Base-by-base conservation (phyloP, 2,113 vertebrate genomes). In the Promerops cafer region DNA sequence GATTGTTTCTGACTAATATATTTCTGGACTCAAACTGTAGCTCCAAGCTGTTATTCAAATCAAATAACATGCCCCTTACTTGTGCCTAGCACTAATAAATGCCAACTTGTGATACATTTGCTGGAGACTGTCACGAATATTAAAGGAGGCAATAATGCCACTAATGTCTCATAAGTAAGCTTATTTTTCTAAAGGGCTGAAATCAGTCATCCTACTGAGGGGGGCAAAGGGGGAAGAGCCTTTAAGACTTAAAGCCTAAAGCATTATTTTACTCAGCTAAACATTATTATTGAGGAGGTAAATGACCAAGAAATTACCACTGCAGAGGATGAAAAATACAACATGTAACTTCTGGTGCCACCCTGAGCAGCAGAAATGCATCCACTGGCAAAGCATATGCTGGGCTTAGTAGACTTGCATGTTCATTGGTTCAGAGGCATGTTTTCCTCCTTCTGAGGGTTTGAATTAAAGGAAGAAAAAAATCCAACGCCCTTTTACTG, bases 1-100 rank as follows among this genome's bases (percentile, higher is more conserved):
- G 99, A 99, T 99, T 99, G 98, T 99, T 99, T 99, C 99, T 99
- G 99, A 99, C 99, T 99, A 99, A 99, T 99, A 99, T 99, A 99
- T 99, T 99, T 99, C 98, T 98, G 97, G 98, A 98, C 98, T 98
- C 98, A 98, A 98, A 98, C 98, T 98, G 98, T 99, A 99, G 98
- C 99, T 99, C 98, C 98, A 90, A 99, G 99, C 98, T 99, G 99
- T 99, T 99, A 99, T 99, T 99, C 99, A 99, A 99, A 99, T 99
- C 99, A 99, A 99, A 99, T 99, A 99, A 99, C 99, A 99, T 98
- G 99, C 98, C 99, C 99, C 98, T 98, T 99, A 99, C 99, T 99
- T 98, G 98, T 99, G 99, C 98, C 98, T 98, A 98, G 97, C 98
- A 99, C 99, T 99, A 99, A 99, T 99, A 99, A 99, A 99, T 99